These are phyloP conservation scores for Brachionus paranguensis DNA, from an alignment of 1,140 invertebrate genomes.

Conservation along the genomic window DNA sequence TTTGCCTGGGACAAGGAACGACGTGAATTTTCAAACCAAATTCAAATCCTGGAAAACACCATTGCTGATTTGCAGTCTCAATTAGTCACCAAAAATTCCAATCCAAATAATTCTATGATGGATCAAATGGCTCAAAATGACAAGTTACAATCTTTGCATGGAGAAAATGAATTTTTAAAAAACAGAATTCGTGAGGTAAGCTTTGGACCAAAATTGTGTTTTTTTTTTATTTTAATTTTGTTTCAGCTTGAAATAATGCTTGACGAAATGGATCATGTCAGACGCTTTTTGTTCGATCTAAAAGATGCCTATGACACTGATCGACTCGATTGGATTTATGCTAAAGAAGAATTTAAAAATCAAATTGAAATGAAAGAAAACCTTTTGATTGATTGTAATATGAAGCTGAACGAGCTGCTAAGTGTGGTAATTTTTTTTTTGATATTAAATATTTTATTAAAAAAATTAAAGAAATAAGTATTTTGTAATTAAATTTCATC, in stretches of 20 bases:
- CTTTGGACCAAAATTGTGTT: not conserved
- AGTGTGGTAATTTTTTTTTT: slow-evolving; percentile 14
- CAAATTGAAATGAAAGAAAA: slow-evolving; percentile 32
- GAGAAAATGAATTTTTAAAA: slow-evolving; percentile 40
- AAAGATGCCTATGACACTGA: slow-evolving; percentile 38
- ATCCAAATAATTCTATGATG: not conserved
- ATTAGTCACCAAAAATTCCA: not conserved
- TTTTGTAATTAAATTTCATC: too few species aligned
- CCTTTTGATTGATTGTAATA: slow-evolving; percentile 16
- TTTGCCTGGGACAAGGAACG: slow-evolving; percentile 35
- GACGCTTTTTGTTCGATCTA: slow-evolving; percentile 26
- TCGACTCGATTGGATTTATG: not conserved
- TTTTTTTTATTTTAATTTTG: not conserved
- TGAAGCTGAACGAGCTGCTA: slow-evolving; percentile 2
- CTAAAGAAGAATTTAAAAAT: slow-evolving; percentile 24
- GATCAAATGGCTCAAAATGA: slow-evolving; percentile 22
- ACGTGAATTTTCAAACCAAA: slow-evolving; percentile 2
- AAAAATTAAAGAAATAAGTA: not conserved
- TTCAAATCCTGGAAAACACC: not conserved
- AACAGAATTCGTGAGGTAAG: slow-evolving; percentile 18
- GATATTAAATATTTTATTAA: not conserved
- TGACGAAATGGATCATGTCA: slow-evolving; percentile 38
- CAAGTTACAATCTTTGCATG: slow-evolving; percentile 18
- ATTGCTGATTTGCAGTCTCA: slow-evolving; percentile 15
- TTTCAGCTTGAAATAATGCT: slow-evolving; percentile 18